phyloP scores from a whole-genome alignment of 2,797 vertebrate species.

The Leptoclinus maculatus region DNA sequence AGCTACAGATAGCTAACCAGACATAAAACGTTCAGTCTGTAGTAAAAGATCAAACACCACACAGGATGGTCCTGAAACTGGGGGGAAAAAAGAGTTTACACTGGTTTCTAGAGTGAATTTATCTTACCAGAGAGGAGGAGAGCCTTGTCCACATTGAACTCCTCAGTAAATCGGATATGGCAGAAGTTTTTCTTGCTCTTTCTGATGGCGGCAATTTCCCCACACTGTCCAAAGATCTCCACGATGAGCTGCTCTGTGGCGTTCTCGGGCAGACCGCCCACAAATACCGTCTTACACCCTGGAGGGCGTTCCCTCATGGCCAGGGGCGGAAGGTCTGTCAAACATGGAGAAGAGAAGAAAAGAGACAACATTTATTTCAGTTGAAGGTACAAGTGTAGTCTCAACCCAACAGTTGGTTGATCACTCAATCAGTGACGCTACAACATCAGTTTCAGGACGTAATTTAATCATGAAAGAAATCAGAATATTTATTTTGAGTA shows the following conservation, averaged over 20 bases:
- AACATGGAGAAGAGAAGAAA: slow-evolving; percentile 21
- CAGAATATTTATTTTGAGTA: not conserved
- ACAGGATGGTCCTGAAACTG: not conserved
- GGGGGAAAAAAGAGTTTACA: not conserved
- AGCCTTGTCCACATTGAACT: slow-evolving; percentile 90
- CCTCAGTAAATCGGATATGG: slow-evolving; percentile 90
- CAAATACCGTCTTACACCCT: slow-evolving; percentile 91
- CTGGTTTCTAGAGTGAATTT: not conserved
- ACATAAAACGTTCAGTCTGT: not conserved
- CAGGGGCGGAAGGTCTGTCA: slow-evolving; percentile 82
- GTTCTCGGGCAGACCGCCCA: slow-evolving; percentile 90
- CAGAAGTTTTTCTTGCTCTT: slow-evolving; percentile 93
- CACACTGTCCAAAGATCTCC: slow-evolving; percentile 91
- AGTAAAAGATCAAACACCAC: not conserved
- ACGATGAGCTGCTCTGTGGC: slow-evolving; percentile 88
- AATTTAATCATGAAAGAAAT: not conserved
- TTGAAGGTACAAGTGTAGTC: not conserved
- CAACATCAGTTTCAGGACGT: not conserved
- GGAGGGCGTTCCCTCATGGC: slow-evolving; percentile 89
- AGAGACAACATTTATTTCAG: slow-evolving; percentile 12
- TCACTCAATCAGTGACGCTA: not conserved
- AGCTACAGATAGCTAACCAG: not conserved
- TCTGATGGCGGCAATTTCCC: slow-evolving; percentile 89
- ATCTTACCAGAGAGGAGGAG: slow-evolving; percentile 88
- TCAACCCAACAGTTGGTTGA: not conserved